Base-by-base conservation (phyloP, 2,113 vertebrate species). In the Stomatorhinus ivindoensis region DNA sequence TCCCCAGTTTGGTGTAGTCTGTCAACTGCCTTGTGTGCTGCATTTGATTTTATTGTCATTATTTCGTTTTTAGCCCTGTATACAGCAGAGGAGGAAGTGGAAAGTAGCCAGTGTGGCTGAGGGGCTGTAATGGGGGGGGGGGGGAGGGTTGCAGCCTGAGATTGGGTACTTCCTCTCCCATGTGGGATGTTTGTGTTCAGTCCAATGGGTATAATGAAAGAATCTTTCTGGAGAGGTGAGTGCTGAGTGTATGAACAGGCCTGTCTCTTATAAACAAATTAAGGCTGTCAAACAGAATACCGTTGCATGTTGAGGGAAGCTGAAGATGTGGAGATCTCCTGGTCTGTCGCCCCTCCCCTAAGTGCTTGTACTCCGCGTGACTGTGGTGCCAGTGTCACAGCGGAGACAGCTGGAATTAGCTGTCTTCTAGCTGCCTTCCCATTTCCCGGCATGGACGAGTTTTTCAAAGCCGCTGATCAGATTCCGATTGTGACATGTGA, bases 241-340 rank as follows among this genome's bases (percentile, higher is more conserved):
- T 55, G 50, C 31, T 11, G 9, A 50, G 13, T 27, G 85, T 53
- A 27, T 35, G 4, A 35, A 39, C 5, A 4, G 19, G 39, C 42
- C 42, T 27, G 27, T 15, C 94, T 95, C 95, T 93, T 94, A 93
- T 95, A 96, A 96, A 96, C 94, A 95, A 94, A 96, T 96, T 95
- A 96, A 91, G 93, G 92, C 93, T 92, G 92, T 95, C 94, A 95
- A 93, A 91, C 31, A 96, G 94, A 96, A 96, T 96, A 94, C 93
- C 94, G 96, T 96, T 95, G 95, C 96, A 94, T 93, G 92, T 94
- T 95, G 93, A 95, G 95, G 94, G 94, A 96, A 94, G 93, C 94
- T 93, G 89, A 35, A 55, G 27, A 86, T 86, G 46, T 93, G 91
- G 94, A 95, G 94, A 95, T 95, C 93, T 92, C 92, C 93, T 93